phyloP scores from a whole-genome alignment of 1,140 invertebrate genomes.

The Cotesia typhae region DNA sequence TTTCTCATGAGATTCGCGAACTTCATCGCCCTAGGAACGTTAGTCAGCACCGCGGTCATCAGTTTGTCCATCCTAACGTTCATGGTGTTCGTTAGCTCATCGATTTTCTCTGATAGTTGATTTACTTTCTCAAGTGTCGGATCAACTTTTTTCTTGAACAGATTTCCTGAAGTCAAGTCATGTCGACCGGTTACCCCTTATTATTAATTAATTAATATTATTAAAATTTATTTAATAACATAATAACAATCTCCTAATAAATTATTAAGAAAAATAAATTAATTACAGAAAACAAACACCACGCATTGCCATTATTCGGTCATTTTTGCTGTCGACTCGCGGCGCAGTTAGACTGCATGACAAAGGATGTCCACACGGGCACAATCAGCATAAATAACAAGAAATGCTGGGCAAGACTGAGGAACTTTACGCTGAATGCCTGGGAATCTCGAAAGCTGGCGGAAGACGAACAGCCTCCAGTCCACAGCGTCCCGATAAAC shows the following conservation, averaged over 20 bases:
- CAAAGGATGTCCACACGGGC: conserved; percentile 67
- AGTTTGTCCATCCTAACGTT: no score
- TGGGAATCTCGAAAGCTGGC: conserved; percentile 63
- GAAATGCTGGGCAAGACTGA: conserved; percentile 55
- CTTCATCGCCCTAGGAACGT: no score
- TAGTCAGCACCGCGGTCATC: no score
- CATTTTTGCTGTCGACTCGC: conserved; percentile 79
- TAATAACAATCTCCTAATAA: background rate
- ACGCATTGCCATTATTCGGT: conserved; percentile 75
- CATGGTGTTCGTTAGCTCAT: no score
- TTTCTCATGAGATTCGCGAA: no score
- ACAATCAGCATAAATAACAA: conserved; percentile 65
- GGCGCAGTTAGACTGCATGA: conserved; percentile 72
- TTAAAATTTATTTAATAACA: no score
- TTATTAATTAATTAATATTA: no score
- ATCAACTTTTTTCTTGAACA: no score
- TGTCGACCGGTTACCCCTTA: no score
- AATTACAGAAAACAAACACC: conserved; percentile 64
- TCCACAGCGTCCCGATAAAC: conserved; percentile 53
- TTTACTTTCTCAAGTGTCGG: no score
- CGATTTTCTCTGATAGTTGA: no score
- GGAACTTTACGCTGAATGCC: conserved; percentile 53
- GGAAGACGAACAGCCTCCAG: conserved; percentile 55
- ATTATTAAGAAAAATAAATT: conserved; percentile 11
- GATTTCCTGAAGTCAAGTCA: no score